These are phyloP conservation scores for Nineta flava DNA, from an alignment of 2,888 invertebrate species.

Conservation along the genomic window DNA sequence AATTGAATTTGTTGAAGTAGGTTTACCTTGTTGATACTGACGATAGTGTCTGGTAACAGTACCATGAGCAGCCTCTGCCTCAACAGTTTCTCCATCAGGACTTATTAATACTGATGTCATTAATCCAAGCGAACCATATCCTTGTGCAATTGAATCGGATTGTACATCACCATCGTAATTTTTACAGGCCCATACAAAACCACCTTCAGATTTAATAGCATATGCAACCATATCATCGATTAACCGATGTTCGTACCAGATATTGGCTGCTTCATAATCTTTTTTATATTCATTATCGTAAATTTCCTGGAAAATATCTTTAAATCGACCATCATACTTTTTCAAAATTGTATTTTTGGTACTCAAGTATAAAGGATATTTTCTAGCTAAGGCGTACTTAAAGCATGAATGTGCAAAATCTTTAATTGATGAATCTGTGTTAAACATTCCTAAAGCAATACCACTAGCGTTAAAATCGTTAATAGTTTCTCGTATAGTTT, in stretches of 20 bases:
- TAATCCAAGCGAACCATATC: constrained; percentile 86
- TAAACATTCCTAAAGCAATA: constrained; percentile 89
- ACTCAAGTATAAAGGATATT: constrained; percentile 82
- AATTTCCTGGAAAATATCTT: constrained; percentile 92
- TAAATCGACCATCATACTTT: constrained; percentile 90
- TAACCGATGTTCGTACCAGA: constrained; percentile 97
- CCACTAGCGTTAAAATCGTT: constrained; percentile 79
- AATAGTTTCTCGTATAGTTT: constrained; percentile 51
- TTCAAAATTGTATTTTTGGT: constrained; percentile 96
- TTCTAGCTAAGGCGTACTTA: constrained; percentile 70
- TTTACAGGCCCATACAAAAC: constrained; percentile 99
- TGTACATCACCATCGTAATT: constrained; percentile 99
- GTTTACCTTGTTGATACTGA: constrained; percentile 83
- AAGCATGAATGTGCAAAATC: constrained; percentile 94
- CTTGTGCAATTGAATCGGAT: constrained; percentile 95
- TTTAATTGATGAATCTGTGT: constrained; percentile 85
- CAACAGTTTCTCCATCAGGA: constrained; percentile 96
- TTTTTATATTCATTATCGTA: constrained; percentile 78
- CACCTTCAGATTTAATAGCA: constrained; percentile 94
- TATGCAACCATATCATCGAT: constrained; percentile 99
- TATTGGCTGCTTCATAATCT: constrained; percentile 65
- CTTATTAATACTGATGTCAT: constrained; percentile 97
- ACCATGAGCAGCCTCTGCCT: constrained; percentile 97
- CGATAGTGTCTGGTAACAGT: constrained; percentile 88
- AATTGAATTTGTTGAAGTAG: constrained; percentile 97